Conservation (phyloP, 35 echinoderm and acorn worm genomes). For the Nesometra sesokonis region DNA sequence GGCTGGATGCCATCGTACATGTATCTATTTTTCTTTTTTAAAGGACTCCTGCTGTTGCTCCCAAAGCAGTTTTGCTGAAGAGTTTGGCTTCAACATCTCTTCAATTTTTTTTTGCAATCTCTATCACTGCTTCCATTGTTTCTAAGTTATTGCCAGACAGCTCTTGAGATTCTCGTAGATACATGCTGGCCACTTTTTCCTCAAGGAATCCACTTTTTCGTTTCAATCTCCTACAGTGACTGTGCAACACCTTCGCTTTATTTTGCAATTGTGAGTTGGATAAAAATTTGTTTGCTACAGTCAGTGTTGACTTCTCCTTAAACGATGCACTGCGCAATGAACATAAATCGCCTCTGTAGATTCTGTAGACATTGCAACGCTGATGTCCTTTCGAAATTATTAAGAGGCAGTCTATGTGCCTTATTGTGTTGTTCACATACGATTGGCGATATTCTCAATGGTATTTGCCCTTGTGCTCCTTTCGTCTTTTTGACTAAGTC, state of each 20-base stretch:
- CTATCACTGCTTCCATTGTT: not conserved
- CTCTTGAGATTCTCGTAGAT: slow-evolving; percentile 1
- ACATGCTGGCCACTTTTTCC: not conserved
- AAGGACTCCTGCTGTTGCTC: slow-evolving; percentile 43
- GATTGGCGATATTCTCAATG: not conserved
- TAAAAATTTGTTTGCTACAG: not conserved
- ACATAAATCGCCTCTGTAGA: not conserved
- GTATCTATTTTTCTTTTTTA: slow-evolving; percentile 34
- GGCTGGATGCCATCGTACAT: slow-evolving; percentile 64
- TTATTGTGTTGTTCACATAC: not conserved
- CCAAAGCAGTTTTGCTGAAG: slow-evolving; percentile 27
- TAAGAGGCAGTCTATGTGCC: slow-evolving; percentile 23
- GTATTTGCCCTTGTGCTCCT: not conserved
- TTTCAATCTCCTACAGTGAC: not conserved
- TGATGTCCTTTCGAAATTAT: not conserved
- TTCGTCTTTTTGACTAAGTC: not conserved
- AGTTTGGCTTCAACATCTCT: not conserved
- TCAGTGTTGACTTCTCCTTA: not conserved
- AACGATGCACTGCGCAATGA: not conserved
- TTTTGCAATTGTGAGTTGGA: slow-evolving; percentile 8
- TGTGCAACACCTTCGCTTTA: not conserved
- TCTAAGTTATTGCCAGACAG: not conserved
- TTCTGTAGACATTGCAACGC: not conserved
- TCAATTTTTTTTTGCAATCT: not conserved
- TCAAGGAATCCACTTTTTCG: not conserved